These are phyloP conservation scores for Nephrotoma flavescens DNA, from an alignment of 2,888 invertebrate species.

Conservation along the genomic window DNA sequence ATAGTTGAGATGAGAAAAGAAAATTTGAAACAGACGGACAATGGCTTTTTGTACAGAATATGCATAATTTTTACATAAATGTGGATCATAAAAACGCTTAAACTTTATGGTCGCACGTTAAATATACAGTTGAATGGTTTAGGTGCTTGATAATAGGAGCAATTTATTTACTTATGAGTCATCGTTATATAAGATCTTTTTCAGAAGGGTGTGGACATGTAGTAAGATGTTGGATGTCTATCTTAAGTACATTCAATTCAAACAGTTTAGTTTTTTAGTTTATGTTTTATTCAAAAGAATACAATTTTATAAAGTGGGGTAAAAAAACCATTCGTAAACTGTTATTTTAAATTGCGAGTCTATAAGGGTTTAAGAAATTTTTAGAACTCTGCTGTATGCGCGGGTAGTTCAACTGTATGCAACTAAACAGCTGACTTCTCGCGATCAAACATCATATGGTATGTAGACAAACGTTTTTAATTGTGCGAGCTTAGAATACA, in stretches of 20 bases:
- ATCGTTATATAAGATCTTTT: no score
- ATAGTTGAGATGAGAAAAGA: background rate
- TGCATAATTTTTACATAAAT: background rate
- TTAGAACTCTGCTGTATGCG: background rate
- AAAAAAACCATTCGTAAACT: background rate
- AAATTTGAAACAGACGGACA: background rate
- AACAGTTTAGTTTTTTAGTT: no score
- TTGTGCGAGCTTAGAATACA: background rate
- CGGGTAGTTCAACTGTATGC: no score
- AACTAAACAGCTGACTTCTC: no score
- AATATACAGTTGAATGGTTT: background rate
- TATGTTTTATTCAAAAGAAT: background rate
- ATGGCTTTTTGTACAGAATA: background rate
- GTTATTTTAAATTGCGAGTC: background rate
- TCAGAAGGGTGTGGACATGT: no score
- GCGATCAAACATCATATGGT: no score
- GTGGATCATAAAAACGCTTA: background rate
- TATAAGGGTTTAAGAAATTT: background rate
- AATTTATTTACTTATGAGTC: background rate
- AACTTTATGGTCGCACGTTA: background rate
- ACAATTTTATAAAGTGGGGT: background rate
- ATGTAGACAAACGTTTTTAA: background rate
- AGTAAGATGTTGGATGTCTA: no score
- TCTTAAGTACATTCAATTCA: no score
- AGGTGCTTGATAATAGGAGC: background rate